A percentile compares a stretch with the other conserved stretches of the same genome.
Evolutionary conservation across 2,113 vertebrate genomes (phyloP).

Genomic region (Cygnus buccinator): DNA sequence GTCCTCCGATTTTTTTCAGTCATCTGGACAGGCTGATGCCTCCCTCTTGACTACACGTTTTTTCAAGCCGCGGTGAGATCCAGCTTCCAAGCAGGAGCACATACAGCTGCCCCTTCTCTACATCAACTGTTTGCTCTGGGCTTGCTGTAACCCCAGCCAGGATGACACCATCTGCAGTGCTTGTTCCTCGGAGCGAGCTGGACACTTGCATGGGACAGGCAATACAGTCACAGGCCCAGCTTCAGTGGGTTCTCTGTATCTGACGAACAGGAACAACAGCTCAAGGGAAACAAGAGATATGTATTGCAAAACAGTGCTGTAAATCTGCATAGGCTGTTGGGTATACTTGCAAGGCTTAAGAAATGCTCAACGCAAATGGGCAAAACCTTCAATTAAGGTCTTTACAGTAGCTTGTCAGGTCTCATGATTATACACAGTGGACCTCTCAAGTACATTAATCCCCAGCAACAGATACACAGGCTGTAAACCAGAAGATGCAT

Average conservation of each 20-base stretch:
- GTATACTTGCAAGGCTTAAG: neutral
- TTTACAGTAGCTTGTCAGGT: neutral
- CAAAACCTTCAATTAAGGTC: slow-evolving; percentile 26
- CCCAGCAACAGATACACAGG: neutral
- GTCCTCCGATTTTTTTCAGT: neutral
- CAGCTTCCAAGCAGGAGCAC: neutral
- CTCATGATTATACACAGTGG: neutral
- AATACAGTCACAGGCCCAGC: neutral
- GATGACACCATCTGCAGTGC: neutral
- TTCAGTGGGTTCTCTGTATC: neutral
- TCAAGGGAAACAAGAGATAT: neutral
- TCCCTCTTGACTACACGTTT: neutral
- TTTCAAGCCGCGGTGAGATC: neutral
- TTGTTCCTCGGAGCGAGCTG: neutral
- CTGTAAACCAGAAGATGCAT: neutral
- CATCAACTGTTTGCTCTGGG: neutral
- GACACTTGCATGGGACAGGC: neutral
- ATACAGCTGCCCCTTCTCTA: neutral
- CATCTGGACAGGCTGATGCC: neutral
- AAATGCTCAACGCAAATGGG: neutral
- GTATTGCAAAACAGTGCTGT: neutral
- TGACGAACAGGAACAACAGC: neutral
- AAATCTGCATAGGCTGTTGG: neutral
- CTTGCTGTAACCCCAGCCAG: neutral
- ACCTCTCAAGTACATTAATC: neutral